Conservation (phyloP, 2,888 invertebrate genomes). For the Diabrotica balteata region DNA sequence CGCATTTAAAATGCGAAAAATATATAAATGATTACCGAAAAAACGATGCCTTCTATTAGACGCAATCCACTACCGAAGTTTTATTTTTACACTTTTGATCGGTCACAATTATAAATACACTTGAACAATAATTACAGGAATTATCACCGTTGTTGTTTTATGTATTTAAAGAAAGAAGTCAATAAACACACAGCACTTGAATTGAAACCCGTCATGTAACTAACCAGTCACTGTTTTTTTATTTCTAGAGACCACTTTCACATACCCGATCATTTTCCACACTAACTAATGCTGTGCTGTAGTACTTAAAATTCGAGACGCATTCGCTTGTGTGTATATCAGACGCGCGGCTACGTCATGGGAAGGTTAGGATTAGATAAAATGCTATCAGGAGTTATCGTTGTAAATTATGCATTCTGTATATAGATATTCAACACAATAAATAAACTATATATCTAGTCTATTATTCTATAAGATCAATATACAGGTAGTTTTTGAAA, state of each 20-base stretch:
- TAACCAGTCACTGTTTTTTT: neutral
- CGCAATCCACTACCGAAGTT: slow-evolving; percentile 10
- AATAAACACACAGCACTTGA: neutral
- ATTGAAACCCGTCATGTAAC: neutral
- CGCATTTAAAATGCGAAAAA: slow-evolving; percentile 4
- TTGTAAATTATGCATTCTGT: too few species aligned
- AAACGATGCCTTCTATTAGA: neutral
- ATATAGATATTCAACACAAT: too few species aligned
- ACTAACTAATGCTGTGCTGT: neutral
- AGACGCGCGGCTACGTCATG: slow-evolving; percentile 1
- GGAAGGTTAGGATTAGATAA: slow-evolving; percentile 13
- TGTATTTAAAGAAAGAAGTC: neutral
- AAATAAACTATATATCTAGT: too few species aligned
- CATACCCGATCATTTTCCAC: neutral
- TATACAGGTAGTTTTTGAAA: too few species aligned
- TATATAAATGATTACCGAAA: neutral
- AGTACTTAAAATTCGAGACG: slow-evolving; percentile 8
- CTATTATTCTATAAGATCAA: too few species aligned
- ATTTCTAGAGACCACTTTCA: neutral
- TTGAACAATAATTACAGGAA: neutral
- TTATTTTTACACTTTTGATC: slow-evolving; percentile 17
- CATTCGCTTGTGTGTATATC: slow-evolving; percentile 1
- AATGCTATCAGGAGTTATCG: neutral
- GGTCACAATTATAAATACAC: slow-evolving; percentile 10
- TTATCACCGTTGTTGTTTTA: neutral